A percentile compares a stretch with the other conserved stretches of the same genome.
phyloP scores from a whole-genome alignment of 2,113 vertebrate genomes.

The Spea multiplicata region DNA sequence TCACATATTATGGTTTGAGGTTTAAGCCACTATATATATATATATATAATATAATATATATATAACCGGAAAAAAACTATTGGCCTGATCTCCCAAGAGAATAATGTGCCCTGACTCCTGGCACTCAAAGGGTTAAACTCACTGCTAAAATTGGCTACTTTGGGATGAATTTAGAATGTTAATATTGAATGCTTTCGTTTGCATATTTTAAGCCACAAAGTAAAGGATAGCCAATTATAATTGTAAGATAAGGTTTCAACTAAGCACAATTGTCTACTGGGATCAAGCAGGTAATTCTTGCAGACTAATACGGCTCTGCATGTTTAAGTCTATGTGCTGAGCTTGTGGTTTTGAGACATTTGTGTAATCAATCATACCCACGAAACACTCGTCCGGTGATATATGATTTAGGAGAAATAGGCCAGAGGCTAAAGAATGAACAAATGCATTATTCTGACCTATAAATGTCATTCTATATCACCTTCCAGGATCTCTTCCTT shows the following conservation, averaged over 20 bases:
- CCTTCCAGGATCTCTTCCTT: not conserved
- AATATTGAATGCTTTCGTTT: not conserved
- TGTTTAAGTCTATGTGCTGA: conserved; percentile 18
- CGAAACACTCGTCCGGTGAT: not conserved
- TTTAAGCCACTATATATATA: too few species aligned
- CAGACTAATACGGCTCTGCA: conserved; percentile 16
- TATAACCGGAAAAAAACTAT: too few species aligned
- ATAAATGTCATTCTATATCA: conserved; percentile 20
- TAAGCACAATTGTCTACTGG: not conserved
- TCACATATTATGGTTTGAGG: too few species aligned
- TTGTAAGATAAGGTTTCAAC: not conserved
- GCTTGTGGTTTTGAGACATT: conserved; percentile 1
- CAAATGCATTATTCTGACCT: conserved; percentile 18
- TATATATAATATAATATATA: too few species aligned
- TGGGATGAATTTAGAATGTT: not conserved
- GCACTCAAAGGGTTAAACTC: too few species aligned
- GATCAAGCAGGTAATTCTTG: conserved; percentile 12
- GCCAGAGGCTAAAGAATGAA: conserved; percentile 17
- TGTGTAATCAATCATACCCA: conserved; percentile 9
- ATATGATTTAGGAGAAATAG: conserved; percentile 18
- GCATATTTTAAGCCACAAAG: conserved; percentile 4
- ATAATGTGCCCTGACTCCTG: too few species aligned
- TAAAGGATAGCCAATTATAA: not conserved
- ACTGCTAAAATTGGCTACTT: too few species aligned
- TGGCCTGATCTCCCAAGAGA: too few species aligned